A percentile compares a stretch with the other conserved stretches of the same genome.
phyloP scores from a whole-genome alignment of 2,797 vertebrate genomes.

The Tinamus major region DNA sequence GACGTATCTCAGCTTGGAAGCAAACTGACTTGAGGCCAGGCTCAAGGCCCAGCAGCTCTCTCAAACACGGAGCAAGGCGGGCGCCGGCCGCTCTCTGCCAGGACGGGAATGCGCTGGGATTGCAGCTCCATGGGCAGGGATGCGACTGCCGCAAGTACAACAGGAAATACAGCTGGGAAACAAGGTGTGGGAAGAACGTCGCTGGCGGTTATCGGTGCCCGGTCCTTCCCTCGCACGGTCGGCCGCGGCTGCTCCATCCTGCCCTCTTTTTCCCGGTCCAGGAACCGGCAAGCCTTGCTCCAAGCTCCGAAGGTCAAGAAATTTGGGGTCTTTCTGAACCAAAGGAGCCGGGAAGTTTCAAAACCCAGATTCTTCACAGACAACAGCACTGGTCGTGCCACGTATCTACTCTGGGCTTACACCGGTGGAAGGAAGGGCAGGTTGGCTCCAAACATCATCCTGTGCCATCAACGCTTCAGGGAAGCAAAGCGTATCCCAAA shows the following conservation, averaged over 20 bases:
- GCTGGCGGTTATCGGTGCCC: not conserved
- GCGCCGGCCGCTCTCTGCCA: not conserved
- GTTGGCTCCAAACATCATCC: slow-evolving; percentile 3
- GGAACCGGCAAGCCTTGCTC: not conserved
- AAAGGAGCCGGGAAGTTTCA: not conserved
- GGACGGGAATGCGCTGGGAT: not conserved
- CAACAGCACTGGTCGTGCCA: not conserved
- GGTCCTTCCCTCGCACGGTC: rapidly evolving
- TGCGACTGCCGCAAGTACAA: not conserved
- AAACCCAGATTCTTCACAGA: not conserved
- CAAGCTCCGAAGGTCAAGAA: not conserved
- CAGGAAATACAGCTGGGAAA: not conserved
- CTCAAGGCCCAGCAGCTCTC: not conserved
- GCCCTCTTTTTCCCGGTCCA: not conserved
- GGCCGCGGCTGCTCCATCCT: not conserved
- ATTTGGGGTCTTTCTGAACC: not conserved
- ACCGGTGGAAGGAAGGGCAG: not conserved
- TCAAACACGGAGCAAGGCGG: not conserved
- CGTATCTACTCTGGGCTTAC: not conserved
- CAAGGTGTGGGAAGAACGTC: not conserved
- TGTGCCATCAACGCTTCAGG: slow-evolving; percentile 9
- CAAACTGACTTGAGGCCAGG: not conserved
- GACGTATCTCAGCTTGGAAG: slow-evolving; percentile 27
- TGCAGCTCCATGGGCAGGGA: not conserved
- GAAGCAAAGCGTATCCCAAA: slow-evolving; percentile 23